These are phyloP conservation scores for Todus mexicanus DNA, from an alignment of 2,797 vertebrate genomes.

Conservation along the genomic window DNA sequence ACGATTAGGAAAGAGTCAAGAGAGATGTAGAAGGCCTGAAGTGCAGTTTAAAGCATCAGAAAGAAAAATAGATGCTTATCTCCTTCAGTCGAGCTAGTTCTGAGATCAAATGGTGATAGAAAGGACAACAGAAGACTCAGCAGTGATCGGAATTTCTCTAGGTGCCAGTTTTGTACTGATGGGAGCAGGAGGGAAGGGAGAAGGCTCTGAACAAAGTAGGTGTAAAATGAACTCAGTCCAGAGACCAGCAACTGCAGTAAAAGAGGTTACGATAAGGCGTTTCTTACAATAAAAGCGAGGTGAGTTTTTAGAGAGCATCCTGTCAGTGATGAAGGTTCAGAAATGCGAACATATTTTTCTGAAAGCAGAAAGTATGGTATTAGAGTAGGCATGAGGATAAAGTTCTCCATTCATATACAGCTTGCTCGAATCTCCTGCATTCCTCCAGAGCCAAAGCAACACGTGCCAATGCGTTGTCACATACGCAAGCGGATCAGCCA, in stretches of 20 bases:
- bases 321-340: not conserved
- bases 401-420: not conserved
- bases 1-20: not conserved
- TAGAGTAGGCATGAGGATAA: not conserved
- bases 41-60: not conserved
- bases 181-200: not conserved
- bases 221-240: not conserved
- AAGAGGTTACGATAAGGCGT: not conserved
- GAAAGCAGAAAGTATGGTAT: not conserved
- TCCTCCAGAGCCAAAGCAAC: not conserved
- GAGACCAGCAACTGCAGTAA: not conserved
- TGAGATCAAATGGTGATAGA: not conserved
- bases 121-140: not conserved
- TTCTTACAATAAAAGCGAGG: not conserved
- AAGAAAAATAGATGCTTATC: not conserved
- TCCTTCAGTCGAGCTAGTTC: not conserved
- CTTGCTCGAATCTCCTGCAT: not conserved
- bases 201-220: not conserved
- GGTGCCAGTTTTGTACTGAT: not conserved
- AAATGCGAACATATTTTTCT: not conserved
- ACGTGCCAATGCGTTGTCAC: not conserved
- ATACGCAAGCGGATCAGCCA: rapidly evolving
- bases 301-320: not conserved
- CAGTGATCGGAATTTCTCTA: not conserved
- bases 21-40: not conserved